Conservation (phyloP, 2,888 invertebrate species). For the Emmelina monodactyla region DNA sequence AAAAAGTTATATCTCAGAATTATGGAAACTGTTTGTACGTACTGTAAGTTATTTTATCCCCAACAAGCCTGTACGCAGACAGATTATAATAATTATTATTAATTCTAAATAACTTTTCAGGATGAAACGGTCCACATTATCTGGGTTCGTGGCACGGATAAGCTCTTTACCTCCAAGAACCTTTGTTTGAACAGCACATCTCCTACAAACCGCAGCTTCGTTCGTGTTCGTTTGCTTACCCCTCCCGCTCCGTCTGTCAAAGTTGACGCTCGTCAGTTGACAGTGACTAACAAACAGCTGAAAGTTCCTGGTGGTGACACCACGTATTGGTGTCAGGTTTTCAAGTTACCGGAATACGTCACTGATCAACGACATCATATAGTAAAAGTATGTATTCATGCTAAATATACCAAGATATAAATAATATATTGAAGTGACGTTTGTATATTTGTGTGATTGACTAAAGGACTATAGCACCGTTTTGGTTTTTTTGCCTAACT, state of each 20-base stretch:
- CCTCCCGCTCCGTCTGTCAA: conserved; percentile 38
- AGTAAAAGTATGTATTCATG: conserved; percentile 71
- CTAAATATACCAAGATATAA: no score
- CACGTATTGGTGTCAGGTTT: conserved; percentile 96
- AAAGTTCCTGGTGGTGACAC: conserved; percentile 86
- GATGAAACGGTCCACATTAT: conserved; percentile 89
- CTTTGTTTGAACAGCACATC: conserved; percentile 65
- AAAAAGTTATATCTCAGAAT: no score
- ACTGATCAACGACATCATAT: conserved; percentile 77
- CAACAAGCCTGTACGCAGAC: no score
- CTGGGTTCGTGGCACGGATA: conserved; percentile 83
- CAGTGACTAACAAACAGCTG: conserved; percentile 70
- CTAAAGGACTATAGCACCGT: no score
- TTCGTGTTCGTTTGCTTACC: conserved; percentile 73
- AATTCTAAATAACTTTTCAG: no score
- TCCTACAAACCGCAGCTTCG: conserved; percentile 72
- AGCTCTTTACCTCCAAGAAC: conserved; percentile 72
- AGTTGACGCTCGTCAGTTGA: conserved; percentile 62
- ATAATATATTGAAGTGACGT: no score
- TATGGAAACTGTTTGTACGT: no score
- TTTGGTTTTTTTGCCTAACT: no score
- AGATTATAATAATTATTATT: no score
- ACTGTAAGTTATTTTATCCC: no score
- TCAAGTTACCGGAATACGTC: conserved; percentile 77
- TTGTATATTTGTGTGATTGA: no score